These are phyloP conservation scores for Microplitis deprimator DNA, from an alignment of 2,888 invertebrate species.

Conservation along the genomic window DNA sequence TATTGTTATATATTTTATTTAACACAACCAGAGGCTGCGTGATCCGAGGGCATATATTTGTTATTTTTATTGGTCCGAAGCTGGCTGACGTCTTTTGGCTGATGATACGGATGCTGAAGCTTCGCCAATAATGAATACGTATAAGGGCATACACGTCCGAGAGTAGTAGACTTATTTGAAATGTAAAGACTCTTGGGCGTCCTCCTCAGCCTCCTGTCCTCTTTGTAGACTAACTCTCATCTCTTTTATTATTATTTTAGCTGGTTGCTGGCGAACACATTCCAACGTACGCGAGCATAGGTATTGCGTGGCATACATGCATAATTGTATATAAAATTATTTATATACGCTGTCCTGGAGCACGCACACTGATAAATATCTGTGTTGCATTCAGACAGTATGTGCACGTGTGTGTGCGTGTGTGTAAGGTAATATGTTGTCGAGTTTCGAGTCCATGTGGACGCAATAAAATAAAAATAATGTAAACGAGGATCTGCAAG, in stretches of 20 bases:
- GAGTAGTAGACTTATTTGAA: slow-evolving; percentile 67
- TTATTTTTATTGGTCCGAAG: too few species aligned
- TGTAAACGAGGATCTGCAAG: slow-evolving; percentile 2
- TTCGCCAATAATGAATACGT: slow-evolving; percentile 65
- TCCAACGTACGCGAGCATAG: slow-evolving; percentile 36
- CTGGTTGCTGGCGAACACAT: slow-evolving; percentile 24
- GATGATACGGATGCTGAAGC: slow-evolving; percentile 5
- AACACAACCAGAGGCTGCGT: too few species aligned
- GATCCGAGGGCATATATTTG: too few species aligned
- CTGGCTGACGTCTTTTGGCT: slow-evolving; percentile 14
- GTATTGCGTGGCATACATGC: slow-evolving; percentile 61
- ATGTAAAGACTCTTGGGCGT: slow-evolving; percentile 62
- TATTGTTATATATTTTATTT: too few species aligned
- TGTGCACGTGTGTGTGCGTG: neutral
- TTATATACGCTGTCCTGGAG: slow-evolving; percentile 52
- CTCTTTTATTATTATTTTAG: neutral
- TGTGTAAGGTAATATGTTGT: neutral
- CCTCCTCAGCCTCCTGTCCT: neutral
- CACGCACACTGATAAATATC: slow-evolving; percentile 38
- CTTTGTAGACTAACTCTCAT: slow-evolving; percentile 20
- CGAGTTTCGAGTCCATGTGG: slow-evolving; percentile 14
- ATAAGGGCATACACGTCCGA: slow-evolving; percentile 56
- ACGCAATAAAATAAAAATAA: slow-evolving; percentile 37
- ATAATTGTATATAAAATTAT: slow-evolving; percentile 63
- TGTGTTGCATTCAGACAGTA: slow-evolving; percentile 3